Base-by-base conservation (phyloP, 2,113 vertebrate species). In the Rhadina sibilatrix region DNA sequence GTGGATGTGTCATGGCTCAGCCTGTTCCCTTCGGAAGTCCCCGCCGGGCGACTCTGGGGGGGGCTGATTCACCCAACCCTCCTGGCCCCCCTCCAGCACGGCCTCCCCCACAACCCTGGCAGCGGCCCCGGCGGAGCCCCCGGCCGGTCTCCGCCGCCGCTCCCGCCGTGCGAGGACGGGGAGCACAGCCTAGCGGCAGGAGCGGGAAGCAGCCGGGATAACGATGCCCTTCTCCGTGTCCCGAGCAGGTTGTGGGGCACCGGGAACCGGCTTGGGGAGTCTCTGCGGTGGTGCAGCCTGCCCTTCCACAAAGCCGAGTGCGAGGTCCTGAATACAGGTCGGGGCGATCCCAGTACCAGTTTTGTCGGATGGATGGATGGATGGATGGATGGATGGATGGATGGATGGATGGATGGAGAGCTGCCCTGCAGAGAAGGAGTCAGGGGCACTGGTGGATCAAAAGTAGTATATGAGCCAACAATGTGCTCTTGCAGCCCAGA, bases 181-280 rank as follows among this genome's bases (percentile, higher is more conserved):
- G 82, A 94, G 96, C 96, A 49, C 94, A 94, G 70, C 94, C 94
- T 94, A 92, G 96, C 24, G 96, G 91, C 65, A 19, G 74, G 2
- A 54, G 30, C 22, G 4, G 14, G 12, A 46, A 79, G 1, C 1
- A 25, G 2, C 63, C 10, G 23, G 23, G 40, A 31, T 35, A 46
- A 19, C 38, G 1, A 35, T 2, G 17, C 14, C 3, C 2, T 17
- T 15, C 54, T 66, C 31, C 6, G 10, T 0, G 2, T 6, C 31
- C 11, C 25, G 61, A 12, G 27, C 20, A 9, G 33, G 6, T 19
- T 31, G 30, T 5, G 17, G 44, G 24, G 16, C 35, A 30, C 16
- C 15, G 33, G 9, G 44, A 15, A 60, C 20, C 30, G 37, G 24
- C 12, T 21, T 6, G 18, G n/a, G 31, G 7, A 85, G 30, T 33